Evolutionary conservation across 1,140 invertebrate species (phyloP).

Genomic region (Cydia amplana): DNA sequence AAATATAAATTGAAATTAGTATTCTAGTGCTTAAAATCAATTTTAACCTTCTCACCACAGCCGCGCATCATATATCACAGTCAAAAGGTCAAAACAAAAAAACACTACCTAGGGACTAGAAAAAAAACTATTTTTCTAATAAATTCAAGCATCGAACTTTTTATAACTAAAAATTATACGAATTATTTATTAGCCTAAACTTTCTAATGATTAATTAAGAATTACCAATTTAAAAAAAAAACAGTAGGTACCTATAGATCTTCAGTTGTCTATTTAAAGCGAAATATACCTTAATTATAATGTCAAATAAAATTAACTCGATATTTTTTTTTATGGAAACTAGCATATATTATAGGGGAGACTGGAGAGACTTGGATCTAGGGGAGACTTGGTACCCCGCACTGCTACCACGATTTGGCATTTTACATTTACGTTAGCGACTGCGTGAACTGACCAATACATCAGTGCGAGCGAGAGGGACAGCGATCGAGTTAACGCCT

Average conservation of each 20-base stretch:
- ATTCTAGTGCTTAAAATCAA: not conserved
- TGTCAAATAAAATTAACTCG: too few relatives aligned
- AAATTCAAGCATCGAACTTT: constrained; percentile 29
- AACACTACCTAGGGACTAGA: constrained; percentile 19
- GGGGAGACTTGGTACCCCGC: too few relatives aligned
- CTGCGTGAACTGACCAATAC: too few relatives aligned
- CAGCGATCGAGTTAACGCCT: too few relatives aligned
- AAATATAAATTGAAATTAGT: too few relatives aligned
- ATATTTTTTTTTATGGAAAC: too few relatives aligned
- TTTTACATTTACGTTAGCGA: too few relatives aligned
- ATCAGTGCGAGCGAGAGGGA: too few relatives aligned
- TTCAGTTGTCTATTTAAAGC: not conserved
- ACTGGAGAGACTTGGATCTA: too few relatives aligned
- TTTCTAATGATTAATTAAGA: constrained; percentile 8
- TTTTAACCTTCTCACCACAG: not conserved
- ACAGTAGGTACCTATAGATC: not conserved
- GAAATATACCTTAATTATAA: not conserved
- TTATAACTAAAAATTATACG: constrained; percentile 21
- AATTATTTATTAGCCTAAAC: not conserved
- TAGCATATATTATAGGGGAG: too few relatives aligned
- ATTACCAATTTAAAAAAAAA: not conserved
- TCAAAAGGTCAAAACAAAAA: not conserved
- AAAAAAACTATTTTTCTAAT: constrained; percentile 30
- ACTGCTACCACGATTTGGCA: too few relatives aligned
- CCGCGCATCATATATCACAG: not conserved